Evolutionary conservation across 2,888 invertebrate genomes (phyloP), one percentile per base, ranked within the genome.

Genomic region (Disparrhopalites patrizii): DNA sequence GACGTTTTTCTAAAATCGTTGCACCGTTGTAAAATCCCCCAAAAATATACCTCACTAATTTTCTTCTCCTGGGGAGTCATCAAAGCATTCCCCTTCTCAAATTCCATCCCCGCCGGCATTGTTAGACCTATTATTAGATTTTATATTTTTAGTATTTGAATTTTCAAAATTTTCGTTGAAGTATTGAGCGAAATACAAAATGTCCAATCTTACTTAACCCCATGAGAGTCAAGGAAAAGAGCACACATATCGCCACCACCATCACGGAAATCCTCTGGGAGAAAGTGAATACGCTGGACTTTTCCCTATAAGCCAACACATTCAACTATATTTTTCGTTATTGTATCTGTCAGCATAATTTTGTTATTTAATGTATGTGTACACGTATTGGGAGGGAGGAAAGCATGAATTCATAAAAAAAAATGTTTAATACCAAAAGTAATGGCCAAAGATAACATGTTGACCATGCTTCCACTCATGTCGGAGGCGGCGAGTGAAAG

Each of bases 391-490:
- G n/a, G n/a, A n/a, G n/a, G n/a, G n/a, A n/a, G n/a, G n/a, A n/a
- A n/a, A n/a, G n/a, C n/a, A n/a, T n/a, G n/a, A n/a, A n/a, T n/a
- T n/a, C n/a, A 36, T 10, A 36, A 13, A 13, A 8, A 36, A 36
- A 36, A 36, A 36, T 13, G 8, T 36, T 10, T 10, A 10, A 36
- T 36, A 54, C 54, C 28, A 54, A 33, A 31, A 54, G 15, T 54
- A 54, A 54, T n/a, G n/a, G 2, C 31, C 54, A 54, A 54, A 54
- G 4, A 54, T 54, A 8, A 57, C 18, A 43, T 57, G 57, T 28
- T 57, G 57, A 7, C 57, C 57, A 28, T 36, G 40, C 18, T 28
- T 40, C 31, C 36, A 56, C 27, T 56, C 38, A 23, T 56, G 56
- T 13, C 18, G 36, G 2, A 54, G 33, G 13, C 56, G 31, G 15